phyloP scores from a whole-genome alignment of 2,888 invertebrate species.

The Mycalesis mineus region DNA sequence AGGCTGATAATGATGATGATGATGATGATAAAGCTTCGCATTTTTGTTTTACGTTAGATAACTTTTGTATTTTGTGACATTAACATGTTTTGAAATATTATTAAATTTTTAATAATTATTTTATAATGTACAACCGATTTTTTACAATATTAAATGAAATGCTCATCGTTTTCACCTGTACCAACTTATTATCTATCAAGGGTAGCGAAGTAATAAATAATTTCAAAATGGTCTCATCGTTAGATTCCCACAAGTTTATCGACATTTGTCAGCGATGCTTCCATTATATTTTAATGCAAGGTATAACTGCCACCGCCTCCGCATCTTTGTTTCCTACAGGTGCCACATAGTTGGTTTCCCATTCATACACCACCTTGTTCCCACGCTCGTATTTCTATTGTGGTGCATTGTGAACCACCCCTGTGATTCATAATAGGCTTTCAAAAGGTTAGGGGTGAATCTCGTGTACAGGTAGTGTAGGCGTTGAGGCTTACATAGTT shows the following conservation, averaged over 20 bases:
- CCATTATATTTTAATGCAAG: conserved; percentile 26
- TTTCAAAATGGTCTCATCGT: neutral
- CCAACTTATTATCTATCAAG: too few relatives aligned
- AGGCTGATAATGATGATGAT: too few relatives aligned
- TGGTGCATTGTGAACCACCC: conserved; percentile 52
- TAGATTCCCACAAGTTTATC: conserved; percentile 20
- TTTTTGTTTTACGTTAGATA: too few relatives aligned
- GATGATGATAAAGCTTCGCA: too few relatives aligned
- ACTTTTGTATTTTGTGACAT: too few relatives aligned
- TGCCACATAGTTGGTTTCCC: conserved; percentile 45
- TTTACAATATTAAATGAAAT: too few relatives aligned
- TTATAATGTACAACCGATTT: too few relatives aligned
- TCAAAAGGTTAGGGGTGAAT: conserved; percentile 63
- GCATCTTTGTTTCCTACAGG: conserved; percentile 50
- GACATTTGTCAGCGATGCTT: conserved; percentile 20
- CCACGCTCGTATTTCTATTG: conserved; percentile 57
- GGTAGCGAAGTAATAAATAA: too few relatives aligned
- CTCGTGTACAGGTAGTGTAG: conserved; percentile 51
- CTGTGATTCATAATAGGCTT: conserved; percentile 51
- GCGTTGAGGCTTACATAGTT: conserved; percentile 20
- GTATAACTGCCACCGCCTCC: conserved; percentile 36
- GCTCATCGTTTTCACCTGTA: too few relatives aligned
- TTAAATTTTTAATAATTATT: too few relatives aligned
- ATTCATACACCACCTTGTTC: conserved; percentile 53
- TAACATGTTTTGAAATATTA: too few relatives aligned